Percentiles rank a stretch among this genome's conserved stretches.
Evolutionary conservation across 2,113 vertebrate species (phyloP).

Genomic region (Nerophis lumbriciformis): DNA sequence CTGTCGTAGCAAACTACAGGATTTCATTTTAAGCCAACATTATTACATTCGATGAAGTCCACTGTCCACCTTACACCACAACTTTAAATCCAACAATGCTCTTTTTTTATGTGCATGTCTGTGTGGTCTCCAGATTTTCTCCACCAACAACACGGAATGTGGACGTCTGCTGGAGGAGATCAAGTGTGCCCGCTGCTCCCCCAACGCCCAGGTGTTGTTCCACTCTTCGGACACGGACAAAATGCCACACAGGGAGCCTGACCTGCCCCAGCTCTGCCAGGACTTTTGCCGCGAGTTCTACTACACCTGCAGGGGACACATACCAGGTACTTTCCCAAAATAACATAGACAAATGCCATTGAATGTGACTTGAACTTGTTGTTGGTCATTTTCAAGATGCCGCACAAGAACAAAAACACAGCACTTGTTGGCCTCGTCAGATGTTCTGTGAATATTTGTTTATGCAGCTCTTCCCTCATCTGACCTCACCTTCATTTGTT

Average conservation of each 20-base stretch:
- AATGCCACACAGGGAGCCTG: conserved; percentile 80
- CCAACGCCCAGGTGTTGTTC: conserved; percentile 92
- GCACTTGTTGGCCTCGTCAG: conserved; percentile 44
- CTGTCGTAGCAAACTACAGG: too few species aligned
- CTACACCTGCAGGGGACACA: conserved; percentile 92
- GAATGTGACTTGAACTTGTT: not conserved
- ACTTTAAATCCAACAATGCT: conserved; percentile 36
- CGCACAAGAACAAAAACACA: too few species aligned
- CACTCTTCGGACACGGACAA: conserved; percentile 80
- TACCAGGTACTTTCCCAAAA: conserved; percentile 85
- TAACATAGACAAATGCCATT: not conserved
- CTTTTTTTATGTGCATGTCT: conserved; percentile 11
- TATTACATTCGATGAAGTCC: conserved; percentile 5
- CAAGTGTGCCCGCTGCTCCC: conserved; percentile 94
- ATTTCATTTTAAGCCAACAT: not conserved
- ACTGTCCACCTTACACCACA: not conserved
- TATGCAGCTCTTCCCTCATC: conserved; percentile 56
- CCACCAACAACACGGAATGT: conserved; percentile 97
- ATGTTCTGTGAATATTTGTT: conserved; percentile 60
- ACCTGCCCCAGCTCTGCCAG: conserved; percentile 88
- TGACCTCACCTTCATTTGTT: conserved; percentile 58
- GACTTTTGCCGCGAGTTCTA: conserved; percentile 98
- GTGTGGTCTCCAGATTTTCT: conserved; percentile 84
- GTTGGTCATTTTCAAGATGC: not conserved
- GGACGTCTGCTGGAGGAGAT: conserved; percentile 93